Percentiles rank a stretch among this genome's conserved stretches.
phyloP scores from a whole-genome alignment of 2,888 invertebrate genomes.

The Dryadula phaetusa region DNA sequence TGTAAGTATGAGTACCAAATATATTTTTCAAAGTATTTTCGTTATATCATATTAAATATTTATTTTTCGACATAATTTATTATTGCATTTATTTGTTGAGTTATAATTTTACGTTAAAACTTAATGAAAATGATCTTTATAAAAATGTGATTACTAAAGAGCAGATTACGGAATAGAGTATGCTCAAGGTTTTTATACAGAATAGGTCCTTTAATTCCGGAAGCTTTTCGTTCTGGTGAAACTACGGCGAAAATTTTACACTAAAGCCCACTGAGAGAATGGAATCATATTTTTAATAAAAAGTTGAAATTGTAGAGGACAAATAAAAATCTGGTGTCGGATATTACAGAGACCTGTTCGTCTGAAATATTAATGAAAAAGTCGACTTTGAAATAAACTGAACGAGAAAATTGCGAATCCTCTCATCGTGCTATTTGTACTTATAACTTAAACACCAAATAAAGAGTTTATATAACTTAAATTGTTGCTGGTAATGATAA shows the following conservation, averaged over 20 bases:
- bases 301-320: slow-evolving; percentile 36
- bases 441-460: slow-evolving; percentile 22
- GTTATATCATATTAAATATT: neutral
- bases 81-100: neutral
- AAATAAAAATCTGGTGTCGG: slow-evolving; percentile 42
- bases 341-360: slow-evolving; percentile 52
- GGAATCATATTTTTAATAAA: slow-evolving; percentile 34
- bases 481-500: neutral
- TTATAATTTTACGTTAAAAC: neutral
- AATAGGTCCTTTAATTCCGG: slow-evolving; percentile 18
- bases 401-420: slow-evolving; percentile 35
- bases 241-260: slow-evolving; percentile 24
- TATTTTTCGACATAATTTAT: neutral
- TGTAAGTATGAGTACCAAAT: neutral
- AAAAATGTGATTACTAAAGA: neutral
- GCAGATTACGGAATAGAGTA: slow-evolving; percentile 23
- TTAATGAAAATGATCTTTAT: neutral
- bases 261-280: slow-evolving; percentile 30
- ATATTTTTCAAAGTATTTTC: neutral
- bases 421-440: slow-evolving; percentile 25
- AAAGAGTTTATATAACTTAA: neutral
- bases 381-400: slow-evolving; percentile 38
- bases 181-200: slow-evolving; percentile 9
- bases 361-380: slow-evolving; percentile 64
- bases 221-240: slow-evolving; percentile 25